Evolutionary conservation across 2,113 vertebrate genomes (phyloP), one percentile per base, ranked within the genome.

Genomic region (Pollimyrus isidori): DNA sequence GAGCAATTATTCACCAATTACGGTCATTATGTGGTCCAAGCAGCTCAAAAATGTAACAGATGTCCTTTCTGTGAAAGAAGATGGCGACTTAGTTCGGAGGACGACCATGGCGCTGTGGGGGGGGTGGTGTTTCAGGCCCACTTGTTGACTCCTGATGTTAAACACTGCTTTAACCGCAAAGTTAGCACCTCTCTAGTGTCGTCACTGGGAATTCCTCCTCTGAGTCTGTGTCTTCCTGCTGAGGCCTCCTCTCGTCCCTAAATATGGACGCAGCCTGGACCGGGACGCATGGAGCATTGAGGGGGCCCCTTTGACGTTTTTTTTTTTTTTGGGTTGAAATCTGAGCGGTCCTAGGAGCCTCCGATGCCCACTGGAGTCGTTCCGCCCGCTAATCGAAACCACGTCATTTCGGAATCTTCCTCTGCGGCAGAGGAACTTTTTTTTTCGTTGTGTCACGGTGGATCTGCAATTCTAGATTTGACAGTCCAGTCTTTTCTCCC

Each of bases 21-120:
- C 91, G 92, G 94, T 95, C 95, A 96, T 96, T 96, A 95, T 95
- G 92, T 92, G 94, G 93, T 93, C 94, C 95, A 94, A 96, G 96
- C 94, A 93, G 95, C 95, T 96, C 95, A 96, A 89, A 96, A 95
- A 94, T 93, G 92, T 96, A 95, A 94, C 96, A 96, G 96, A 96
- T 96, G 96, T 96, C 92, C 92, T 93, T 94, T 91, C 91, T 89
- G 90, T 89, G 87, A 92, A 93, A 92, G 91, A 90, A 92, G 92
- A 88, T 23, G 92, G 91, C 90, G 93, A 92, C 92, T 94, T 92
- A 90, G 92, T 91, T 91, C 92, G 92, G 93, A 94, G 93, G 93
- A 94, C 93, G 92, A 91, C 93, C 87, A 90, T 94, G 93, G 94
- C 94, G 93, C 93, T 94, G 93, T 91, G 92, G 93, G 94, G 95